Base-by-base conservation (phyloP, 2,113 vertebrate genomes). In the Myocastor coypus region DNA sequence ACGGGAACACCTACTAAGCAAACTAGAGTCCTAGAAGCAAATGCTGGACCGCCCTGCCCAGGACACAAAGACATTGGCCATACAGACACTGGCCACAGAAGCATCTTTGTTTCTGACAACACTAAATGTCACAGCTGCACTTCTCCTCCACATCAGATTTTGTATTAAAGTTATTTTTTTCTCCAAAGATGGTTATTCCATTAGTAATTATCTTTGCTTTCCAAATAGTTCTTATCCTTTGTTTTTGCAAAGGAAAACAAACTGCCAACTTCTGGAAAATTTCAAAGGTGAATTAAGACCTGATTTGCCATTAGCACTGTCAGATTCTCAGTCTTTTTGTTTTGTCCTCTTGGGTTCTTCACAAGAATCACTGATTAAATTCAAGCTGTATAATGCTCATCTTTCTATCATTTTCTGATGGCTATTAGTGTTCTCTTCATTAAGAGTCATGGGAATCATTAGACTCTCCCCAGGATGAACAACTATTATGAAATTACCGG, bases 341-440 rank as follows among this genome's bases (percentile, higher is more conserved):
- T 91, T 94, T 89, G 77, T 40, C 30, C 91, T 89, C 52, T 16
- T 91, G 50, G 66, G 20, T 52, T 5, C 16, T 30, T 52, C 28
- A 85, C 40, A 94, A 61, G 81, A 96, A 84, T 82, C 66, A 86
- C 26, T 28, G 22, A 2, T 73, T 68, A 96, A 57, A 87, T 88
- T 75, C 92, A 95, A 86, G 71, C 4, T 85, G 2, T 46, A 59
- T 40, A 89, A 61, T 24, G 57, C 46, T 34, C 52, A 28, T 37
- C 32, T 17, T 64, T 46, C 78, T 20, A 63, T 91, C 87, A 11
- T n/a, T 30, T 63, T 19, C 61, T 90, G 37, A 19, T 24, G 24
- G 4, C 46, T 32, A 13, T 37, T 73, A 46, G 83, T 12, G 83
- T 10, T 2, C 52, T 92, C 61, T 63, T 83, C 34, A 63, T 30